Base-by-base conservation (phyloP, 2,113 vertebrate genomes). In the Garra rufa region DNA sequence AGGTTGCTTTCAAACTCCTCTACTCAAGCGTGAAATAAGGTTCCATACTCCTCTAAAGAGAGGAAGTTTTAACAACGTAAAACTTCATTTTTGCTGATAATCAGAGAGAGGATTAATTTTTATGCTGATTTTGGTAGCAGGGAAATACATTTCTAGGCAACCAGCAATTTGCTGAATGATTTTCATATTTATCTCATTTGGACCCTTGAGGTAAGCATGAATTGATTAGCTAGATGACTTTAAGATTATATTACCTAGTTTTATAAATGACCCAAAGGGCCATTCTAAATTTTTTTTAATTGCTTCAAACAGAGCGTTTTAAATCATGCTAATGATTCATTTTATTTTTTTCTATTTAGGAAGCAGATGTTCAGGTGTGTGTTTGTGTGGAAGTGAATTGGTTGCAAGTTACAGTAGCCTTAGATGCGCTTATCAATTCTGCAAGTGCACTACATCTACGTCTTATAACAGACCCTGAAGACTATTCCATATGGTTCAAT, bases 401-500 rank as follows among this genome's bases (percentile, higher is more conserved):
- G 24, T 50, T 10, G 73, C 24, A 70, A 21, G 67, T 19, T 38
- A 43, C 38, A 71, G 44, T 38, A 21, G 46, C 55, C 19, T 76
- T 55, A 28, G n/a, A 48, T 6, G 41, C 2, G 10, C 26, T 52
- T 24, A 15, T 71, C 10, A 55, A 1, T 3, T 17, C n/a, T 63
- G 17, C 34, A 13, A 74, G 26, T 75, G 73, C 44, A 75, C 6
- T 34, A 24, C 13, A 83, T 85, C 76, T 34, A 34, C 34, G 34
- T 34, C 34, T 34, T 34, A n/a, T 87, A 85, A 86, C 88, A 89
- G 76, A 87, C 44, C 50, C 48, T 9, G 2, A 14, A 85, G 83
- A 26, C 50, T 11, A 24, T 9, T 30, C 9, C 44, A 24, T 85
- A 46, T 70, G 44, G 84, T 83, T 92, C 89, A 85, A 90, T 88